These are phyloP conservation scores for Diloba caeruleocephala DNA, from an alignment of 2,888 invertebrate genomes.

Conservation along the genomic window DNA sequence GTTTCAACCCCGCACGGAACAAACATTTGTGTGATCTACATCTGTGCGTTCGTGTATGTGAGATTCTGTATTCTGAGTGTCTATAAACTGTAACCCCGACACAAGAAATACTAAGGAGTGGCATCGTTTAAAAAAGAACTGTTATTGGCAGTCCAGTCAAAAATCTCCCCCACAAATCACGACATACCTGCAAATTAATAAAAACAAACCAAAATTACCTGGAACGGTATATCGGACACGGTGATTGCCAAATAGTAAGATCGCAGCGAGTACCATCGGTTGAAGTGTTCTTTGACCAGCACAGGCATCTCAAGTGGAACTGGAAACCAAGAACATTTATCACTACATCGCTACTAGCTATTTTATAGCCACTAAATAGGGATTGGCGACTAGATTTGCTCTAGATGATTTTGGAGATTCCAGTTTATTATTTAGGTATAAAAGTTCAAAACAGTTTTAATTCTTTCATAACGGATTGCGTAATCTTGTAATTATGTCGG, in stretches of 20 bases:
- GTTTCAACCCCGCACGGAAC: too few species aligned
- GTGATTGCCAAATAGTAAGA: constrained; percentile 99
- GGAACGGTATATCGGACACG: constrained; percentile 99
- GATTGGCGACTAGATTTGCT: background rate
- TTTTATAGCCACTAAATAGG: constrained; percentile 1
- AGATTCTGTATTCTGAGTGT: too few species aligned
- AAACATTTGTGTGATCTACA: too few species aligned
- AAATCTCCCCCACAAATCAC: too few species aligned
- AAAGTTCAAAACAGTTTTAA: constrained; percentile 8
- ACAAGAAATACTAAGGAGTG: too few species aligned
- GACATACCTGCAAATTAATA: too few species aligned
- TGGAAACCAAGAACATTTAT: constrained; percentile 74
- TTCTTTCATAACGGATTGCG: too few species aligned
- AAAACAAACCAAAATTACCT: constrained; percentile 88
- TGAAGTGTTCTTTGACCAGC: constrained; percentile 97
- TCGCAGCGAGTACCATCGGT: constrained; percentile 98
- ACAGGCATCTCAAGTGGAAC: constrained; percentile 99
- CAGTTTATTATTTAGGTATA: background rate
- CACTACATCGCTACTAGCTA: background rate
- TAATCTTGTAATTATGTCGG: too few species aligned
- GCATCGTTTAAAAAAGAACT: too few species aligned
- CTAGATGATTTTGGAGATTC: background rate
- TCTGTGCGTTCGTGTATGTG: too few species aligned
- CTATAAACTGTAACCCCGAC: too few species aligned
- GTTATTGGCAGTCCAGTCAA: too few species aligned